These are phyloP conservation scores for Rhabdophis nuchalis DNA, from an alignment of 2,797 vertebrate species.

Conservation along the genomic window DNA sequence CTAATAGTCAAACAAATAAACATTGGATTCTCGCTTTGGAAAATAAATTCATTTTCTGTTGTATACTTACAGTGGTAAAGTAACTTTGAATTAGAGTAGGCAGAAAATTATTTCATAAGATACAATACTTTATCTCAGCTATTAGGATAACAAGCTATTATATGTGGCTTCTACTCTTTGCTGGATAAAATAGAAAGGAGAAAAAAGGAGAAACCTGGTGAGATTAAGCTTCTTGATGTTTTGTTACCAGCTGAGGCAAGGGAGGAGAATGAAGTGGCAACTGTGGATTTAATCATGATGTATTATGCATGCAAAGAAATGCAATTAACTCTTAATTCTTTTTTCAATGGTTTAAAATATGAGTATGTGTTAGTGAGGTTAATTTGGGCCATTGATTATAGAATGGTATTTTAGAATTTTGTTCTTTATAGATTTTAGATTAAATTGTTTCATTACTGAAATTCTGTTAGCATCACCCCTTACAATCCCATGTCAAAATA, in stretches of 20 bases:
- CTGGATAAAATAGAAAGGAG: slow-evolving; percentile 27
- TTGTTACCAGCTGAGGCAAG: slow-evolving; percentile 42
- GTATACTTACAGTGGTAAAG: background rate
- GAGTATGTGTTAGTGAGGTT: slow-evolving; percentile 19
- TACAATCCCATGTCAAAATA: slow-evolving; percentile 16
- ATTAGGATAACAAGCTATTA: slow-evolving; percentile 6
- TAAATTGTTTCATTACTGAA: slow-evolving; percentile 38
- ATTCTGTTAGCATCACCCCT: slow-evolving; percentile 19
- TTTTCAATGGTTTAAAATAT: slow-evolving; percentile 8
- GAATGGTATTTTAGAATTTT: slow-evolving; percentile 19
- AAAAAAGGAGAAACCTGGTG: slow-evolving; percentile 6
- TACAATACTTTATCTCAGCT: slow-evolving; percentile 20
- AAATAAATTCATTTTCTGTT: slow-evolving; percentile 9
- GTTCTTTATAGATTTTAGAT: slow-evolving; percentile 10
- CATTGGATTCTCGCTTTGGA: slow-evolving; percentile 10
- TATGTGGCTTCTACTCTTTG: slow-evolving; percentile 28
- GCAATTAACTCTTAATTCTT: slow-evolving; percentile 44
- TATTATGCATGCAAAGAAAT: slow-evolving; percentile 32
- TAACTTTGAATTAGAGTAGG: background rate
- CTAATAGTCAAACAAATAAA: background rate
- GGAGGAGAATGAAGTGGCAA: slow-evolving; percentile 6
- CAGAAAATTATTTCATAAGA: slow-evolving; percentile 18
- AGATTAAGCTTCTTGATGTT: slow-evolving; percentile 47
- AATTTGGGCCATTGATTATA: slow-evolving; percentile 38
- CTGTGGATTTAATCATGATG: slow-evolving; percentile 34